Evolutionary conservation across 2,113 vertebrate genomes (phyloP).

Genomic region (Pantherophis guttatus): DNA sequence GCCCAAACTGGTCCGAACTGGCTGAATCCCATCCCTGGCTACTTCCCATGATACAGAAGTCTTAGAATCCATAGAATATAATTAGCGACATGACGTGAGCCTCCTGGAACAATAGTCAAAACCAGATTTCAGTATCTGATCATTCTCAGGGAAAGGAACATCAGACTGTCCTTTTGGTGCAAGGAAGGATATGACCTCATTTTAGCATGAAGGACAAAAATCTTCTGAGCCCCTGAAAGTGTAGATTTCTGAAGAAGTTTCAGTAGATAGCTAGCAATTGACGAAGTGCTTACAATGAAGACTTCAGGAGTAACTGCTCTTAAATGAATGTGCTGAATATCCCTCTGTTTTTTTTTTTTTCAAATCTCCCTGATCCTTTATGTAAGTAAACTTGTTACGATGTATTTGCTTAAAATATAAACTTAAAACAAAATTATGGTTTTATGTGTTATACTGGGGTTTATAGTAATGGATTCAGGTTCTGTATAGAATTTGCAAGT

Average conservation of each 20-base stretch:
- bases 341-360: not conserved
- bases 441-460: not conserved
- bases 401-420: not conserved
- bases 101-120: not conserved
- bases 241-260: not conserved
- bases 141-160: not conserved
- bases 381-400: not conserved
- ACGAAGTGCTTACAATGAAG: not conserved
- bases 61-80: not conserved
- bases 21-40: no score
- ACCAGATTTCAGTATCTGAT: not conserved
- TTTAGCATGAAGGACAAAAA: not conserved
- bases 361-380: not conserved
- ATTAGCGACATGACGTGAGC: not conserved
- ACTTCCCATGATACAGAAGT: not conserved
- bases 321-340: not conserved
- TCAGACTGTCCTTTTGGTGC: not conserved
- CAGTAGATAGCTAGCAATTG: not conserved
- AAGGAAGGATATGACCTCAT: not conserved
- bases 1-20: no score
- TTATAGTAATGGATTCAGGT: not conserved
- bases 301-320: not conserved
- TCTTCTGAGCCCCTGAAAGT: not conserved
- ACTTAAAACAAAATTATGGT: not conserved
- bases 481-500: not conserved